Percentiles rank a stretch among this genome's conserved stretches.
Evolutionary conservation across 2,113 vertebrate genomes (phyloP).

Genomic region (Paratilapia polleni): DNA sequence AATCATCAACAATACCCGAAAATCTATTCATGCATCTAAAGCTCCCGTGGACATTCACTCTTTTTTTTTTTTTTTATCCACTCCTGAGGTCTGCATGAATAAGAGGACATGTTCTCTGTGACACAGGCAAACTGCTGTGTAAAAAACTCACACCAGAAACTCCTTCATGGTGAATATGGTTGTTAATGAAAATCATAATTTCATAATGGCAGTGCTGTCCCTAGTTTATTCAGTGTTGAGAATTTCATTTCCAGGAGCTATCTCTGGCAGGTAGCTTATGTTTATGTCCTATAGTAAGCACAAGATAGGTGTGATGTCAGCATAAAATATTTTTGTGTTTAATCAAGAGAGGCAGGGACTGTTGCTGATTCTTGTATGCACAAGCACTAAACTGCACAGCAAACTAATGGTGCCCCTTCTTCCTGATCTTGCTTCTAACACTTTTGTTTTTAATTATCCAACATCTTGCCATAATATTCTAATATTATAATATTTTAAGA

Average conservation of each 20-base stretch:
- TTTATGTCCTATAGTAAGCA: constrained; percentile 1
- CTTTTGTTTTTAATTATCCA: not conserved
- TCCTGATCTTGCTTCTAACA: not conserved
- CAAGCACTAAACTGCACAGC: not conserved
- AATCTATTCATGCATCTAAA: constrained; percentile 40
- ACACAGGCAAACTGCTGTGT: not conserved
- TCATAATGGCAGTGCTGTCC: not conserved
- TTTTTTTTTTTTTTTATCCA: not conserved
- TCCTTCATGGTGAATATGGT: not conserved
- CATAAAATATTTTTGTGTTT: constrained; percentile 1
- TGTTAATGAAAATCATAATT: not conserved
- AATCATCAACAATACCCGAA: constrained; percentile 50
- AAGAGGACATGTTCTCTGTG: constrained; percentile 4
- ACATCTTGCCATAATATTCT: not conserved
- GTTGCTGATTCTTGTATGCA: not conserved
- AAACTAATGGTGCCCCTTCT: constrained; percentile 1
- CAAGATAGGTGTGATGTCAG: constrained; percentile 42
- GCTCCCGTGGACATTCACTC: not conserved
- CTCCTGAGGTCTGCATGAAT: not conserved
- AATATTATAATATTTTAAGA: not conserved
- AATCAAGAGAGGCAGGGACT: not conserved
- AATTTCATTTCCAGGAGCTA: not conserved
- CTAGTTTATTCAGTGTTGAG: not conserved
- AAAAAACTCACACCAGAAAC: not conserved
- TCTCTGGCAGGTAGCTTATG: constrained; percentile 1